phyloP scores from a whole-genome alignment of 2,888 invertebrate genomes.

The Rhimphoctona megacephalus region DNA sequence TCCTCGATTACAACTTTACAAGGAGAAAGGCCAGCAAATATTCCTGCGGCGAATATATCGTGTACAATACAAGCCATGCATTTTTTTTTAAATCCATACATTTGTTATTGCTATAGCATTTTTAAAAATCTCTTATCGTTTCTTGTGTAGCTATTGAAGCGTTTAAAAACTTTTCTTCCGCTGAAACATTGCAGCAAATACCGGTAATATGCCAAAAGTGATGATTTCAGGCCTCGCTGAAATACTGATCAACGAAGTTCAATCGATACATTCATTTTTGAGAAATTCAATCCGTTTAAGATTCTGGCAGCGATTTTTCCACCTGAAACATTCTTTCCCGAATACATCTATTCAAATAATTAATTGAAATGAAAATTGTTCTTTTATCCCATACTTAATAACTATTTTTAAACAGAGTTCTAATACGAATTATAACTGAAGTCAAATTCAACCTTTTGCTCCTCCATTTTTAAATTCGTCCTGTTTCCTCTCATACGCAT shows the following conservation, averaged over 20 bases:
- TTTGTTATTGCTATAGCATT: constrained; percentile 7
- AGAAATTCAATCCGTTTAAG: not conserved
- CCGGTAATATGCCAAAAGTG: not conserved
- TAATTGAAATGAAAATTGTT: not conserved
- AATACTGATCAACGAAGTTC: not conserved
- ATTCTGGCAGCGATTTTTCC: too few species aligned
- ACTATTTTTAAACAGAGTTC: not conserved
- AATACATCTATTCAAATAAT: too few species aligned
- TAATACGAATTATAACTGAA: not conserved
- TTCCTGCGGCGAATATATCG: constrained; percentile 33
- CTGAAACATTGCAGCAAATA: not conserved
- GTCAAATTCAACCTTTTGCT: constrained; percentile 9
- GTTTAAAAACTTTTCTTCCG: not conserved
- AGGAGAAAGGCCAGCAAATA: constrained; percentile 60
- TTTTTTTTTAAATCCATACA: constrained; percentile 20
- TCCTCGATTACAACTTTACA: constrained; percentile 43
- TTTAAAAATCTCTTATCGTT: constrained; percentile 10
- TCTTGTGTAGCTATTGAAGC: not conserved
- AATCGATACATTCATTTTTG: not conserved
- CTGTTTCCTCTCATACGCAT: constrained; percentile 20
- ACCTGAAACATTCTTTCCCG: too few species aligned
- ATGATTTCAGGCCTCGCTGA: not conserved
- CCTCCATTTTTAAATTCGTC: constrained; percentile 1
- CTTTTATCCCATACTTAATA: not conserved
- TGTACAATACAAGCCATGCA: not conserved